A percentile compares a stretch with the other conserved stretches of the same genome.
These are phyloP conservation scores for Neodiprion fabricii DNA, from an alignment of 1,140 invertebrate species.

Conservation along the genomic window DNA sequence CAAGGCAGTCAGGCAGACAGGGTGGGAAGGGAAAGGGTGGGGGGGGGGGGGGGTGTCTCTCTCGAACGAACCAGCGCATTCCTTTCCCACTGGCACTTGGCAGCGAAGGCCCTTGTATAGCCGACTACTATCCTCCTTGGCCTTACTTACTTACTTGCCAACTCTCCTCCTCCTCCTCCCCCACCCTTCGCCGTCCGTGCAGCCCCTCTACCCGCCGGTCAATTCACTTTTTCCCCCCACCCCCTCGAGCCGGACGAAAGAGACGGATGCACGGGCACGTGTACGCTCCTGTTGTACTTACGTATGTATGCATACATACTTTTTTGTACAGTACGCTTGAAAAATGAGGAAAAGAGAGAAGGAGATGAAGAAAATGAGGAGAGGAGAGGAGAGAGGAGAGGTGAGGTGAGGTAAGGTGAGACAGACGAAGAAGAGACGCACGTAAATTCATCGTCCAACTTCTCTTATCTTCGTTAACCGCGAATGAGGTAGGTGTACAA, in stretches of 20 bases:
- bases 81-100: constrained; percentile 1
- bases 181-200: too few species aligned
- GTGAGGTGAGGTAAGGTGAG: constrained; percentile 23
- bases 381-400: constrained; percentile 28
- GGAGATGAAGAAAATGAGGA: constrained; percentile 24
- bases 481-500: too few species aligned
- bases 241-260: constrained; percentile 2
- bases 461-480: background rate
- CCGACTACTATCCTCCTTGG: background rate
- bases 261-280: constrained; percentile 41
- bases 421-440: constrained; percentile 25
- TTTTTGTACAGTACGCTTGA: background rate
- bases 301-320: constrained; percentile 17
- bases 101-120: background rate
- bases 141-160: background rate
- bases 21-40: background rate
- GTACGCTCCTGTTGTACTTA: too few species aligned
- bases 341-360: constrained; percentile 34
- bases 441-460: constrained; percentile 2
- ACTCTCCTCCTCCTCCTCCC: background rate
- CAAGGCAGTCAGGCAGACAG: background rate
- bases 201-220: too few species aligned
- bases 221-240: background rate
- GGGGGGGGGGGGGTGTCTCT: background rate
- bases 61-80: background rate